phyloP scores from a whole-genome alignment of 1,140 invertebrate species.

The Drosophila mauritiana region DNA sequence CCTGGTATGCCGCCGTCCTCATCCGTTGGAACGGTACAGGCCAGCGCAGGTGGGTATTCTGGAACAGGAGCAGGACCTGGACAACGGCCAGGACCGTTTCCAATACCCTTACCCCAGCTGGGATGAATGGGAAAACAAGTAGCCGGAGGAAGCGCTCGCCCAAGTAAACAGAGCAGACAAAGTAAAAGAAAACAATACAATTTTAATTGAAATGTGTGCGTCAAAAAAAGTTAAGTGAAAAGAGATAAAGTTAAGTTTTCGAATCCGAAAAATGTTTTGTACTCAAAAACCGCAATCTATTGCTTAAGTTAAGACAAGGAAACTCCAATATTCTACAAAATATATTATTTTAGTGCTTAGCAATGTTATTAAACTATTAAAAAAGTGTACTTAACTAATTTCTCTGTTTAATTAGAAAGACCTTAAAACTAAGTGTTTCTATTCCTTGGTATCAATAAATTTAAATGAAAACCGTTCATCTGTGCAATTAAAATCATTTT shows the following conservation, averaged over 20 bases:
- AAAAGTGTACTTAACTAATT: too few species aligned
- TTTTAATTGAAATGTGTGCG: constrained; percentile 79
- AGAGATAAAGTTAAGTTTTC: constrained; percentile 2
- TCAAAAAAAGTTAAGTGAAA: constrained; percentile 41
- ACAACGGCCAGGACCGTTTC: constrained; percentile 33
- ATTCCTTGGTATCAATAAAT: constrained; percentile 8
- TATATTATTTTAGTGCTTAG: too few species aligned
- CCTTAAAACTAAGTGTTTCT: neutral
- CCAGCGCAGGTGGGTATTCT: constrained; percentile 46
- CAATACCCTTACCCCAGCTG: constrained; percentile 32
- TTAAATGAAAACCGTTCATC: constrained; percentile 15
- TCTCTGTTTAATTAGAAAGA: neutral
- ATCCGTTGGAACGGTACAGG: constrained; percentile 20
- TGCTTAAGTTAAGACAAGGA: neutral
- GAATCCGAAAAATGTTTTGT: neutral
- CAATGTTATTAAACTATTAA: too few species aligned
- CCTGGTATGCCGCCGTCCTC: constrained; percentile 4
- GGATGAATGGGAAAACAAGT: constrained; percentile 27
- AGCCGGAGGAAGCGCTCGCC: constrained; percentile 45
- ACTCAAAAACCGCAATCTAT: too few species aligned
- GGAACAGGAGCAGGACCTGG: constrained; percentile 4
- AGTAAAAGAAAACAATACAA: constrained; percentile 83
- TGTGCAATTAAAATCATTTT: constrained; percentile 34
- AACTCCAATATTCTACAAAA: neutral
- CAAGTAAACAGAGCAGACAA: constrained; percentile 78